Percentiles rank a stretch among this genome's conserved stretches.
Conservation (phyloP, 1,140 invertebrate species). For the Drosophila sturtevanti region DNA sequence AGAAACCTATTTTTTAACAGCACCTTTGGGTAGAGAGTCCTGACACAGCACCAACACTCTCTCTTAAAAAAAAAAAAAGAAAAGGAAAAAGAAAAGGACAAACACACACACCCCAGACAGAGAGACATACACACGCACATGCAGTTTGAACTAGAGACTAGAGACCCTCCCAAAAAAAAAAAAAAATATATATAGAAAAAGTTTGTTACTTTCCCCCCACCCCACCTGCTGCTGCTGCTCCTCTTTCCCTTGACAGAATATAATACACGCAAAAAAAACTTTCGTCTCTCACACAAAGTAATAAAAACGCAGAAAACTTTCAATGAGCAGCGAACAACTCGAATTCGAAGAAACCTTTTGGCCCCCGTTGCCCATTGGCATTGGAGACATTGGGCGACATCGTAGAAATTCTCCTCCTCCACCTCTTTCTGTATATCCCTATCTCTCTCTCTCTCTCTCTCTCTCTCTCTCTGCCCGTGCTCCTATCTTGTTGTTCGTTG, state of each 20-base stretch:
- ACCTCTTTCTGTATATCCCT: no score
- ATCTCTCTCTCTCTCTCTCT: no score
- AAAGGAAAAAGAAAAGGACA: no score
- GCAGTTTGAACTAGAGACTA: slow-evolving; percentile 31
- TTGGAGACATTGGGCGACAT: slow-evolving; percentile 32
- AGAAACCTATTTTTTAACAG: neutral
- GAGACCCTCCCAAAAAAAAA: slow-evolving; percentile 2
- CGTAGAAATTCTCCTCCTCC: neutral
- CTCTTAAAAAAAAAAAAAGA: no score
- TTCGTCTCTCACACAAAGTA: slow-evolving; percentile 61
- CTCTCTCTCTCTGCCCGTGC: neutral
- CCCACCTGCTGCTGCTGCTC: slow-evolving; percentile 1
- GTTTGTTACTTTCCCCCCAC: slow-evolving; percentile 41
- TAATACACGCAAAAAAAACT: slow-evolving; percentile 52
- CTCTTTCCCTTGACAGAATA: slow-evolving; percentile 14
- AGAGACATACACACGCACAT: slow-evolving; percentile 24
- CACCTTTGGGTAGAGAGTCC: neutral
- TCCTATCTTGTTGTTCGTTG: neutral
- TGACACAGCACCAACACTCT: neutral
- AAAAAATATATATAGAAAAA: slow-evolving; percentile 32
- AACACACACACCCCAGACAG: neutral
- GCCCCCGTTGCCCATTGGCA: slow-evolving; percentile 59
- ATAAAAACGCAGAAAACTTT: slow-evolving; percentile 79
- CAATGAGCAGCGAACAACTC: slow-evolving; percentile 66
- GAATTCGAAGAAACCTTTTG: slow-evolving; percentile 43